phyloP scores from a whole-genome alignment of 2,797 vertebrate genomes.

The Rhadinocentrus ornatus region DNA sequence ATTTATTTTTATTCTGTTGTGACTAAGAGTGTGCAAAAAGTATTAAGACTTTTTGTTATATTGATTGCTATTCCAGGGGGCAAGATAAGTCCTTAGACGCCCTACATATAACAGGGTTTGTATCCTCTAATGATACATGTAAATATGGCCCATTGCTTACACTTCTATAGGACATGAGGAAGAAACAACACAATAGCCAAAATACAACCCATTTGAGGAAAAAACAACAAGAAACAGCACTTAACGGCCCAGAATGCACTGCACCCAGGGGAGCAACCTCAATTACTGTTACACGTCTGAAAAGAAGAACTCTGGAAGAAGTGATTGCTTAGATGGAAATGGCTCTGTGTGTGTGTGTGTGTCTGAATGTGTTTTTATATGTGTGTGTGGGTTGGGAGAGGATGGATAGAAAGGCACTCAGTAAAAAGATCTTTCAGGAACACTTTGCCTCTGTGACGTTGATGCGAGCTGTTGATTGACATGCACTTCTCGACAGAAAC shows the following conservation, averaged over 20 bases:
- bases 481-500: slow-evolving; percentile 85
- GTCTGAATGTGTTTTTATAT: slow-evolving; percentile 52
- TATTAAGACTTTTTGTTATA: slow-evolving; percentile 72
- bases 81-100: slow-evolving; percentile 76
- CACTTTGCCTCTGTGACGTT: slow-evolving; percentile 87
- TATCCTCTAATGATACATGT: slow-evolving; percentile 81
- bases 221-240: slow-evolving; percentile 91
- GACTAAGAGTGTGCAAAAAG: slow-evolving; percentile 48
- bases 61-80: slow-evolving; percentile 78
- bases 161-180: slow-evolving; percentile 72
- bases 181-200: slow-evolving; percentile 86
- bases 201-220: slow-evolving; percentile 87
- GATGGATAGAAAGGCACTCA: slow-evolving; percentile 82
- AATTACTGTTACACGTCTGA: slow-evolving; percentile 86
- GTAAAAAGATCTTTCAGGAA: slow-evolving; percentile 93
- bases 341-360: slow-evolving; percentile 67
- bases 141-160: slow-evolving; percentile 78
- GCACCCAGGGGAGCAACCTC: slow-evolving; percentile 86
- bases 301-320: slow-evolving; percentile 86
- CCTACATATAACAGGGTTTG: slow-evolving; percentile 61
- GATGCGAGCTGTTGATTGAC: slow-evolving; percentile 85
- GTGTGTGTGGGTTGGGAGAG: slow-evolving; percentile 59
- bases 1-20: slow-evolving; percentile 51
- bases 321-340: slow-evolving; percentile 82
- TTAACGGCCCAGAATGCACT: slow-evolving; percentile 89